Conservation (phyloP, 1,140 invertebrate species). For the Ceratina australensis region DNA sequence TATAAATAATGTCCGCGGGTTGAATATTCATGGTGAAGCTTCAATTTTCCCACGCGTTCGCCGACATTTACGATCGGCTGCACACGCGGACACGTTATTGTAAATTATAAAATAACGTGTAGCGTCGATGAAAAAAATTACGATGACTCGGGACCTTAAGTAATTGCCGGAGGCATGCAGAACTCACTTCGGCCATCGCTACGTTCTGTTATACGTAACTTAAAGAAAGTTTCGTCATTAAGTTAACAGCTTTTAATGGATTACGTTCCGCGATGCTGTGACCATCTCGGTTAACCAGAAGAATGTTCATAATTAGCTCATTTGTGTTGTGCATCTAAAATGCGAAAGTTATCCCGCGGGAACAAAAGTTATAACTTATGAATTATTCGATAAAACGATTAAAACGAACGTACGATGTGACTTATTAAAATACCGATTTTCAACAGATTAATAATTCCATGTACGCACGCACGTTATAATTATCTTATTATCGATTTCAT, state of each 20-base stretch:
- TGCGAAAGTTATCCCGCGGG: too few species aligned
- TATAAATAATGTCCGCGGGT: neutral
- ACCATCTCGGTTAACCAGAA: neutral
- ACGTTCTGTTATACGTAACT: neutral
- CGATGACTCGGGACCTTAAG: neutral
- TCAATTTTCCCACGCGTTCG: too few species aligned
- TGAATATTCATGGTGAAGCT: neutral
- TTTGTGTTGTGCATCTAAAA: neutral
- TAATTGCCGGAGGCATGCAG: neutral
- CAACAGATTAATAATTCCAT: too few species aligned
- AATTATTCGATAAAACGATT: too few species aligned
- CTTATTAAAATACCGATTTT: too few species aligned
- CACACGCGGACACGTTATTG: too few species aligned
- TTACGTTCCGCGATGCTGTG: neutral
- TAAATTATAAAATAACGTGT: too few species aligned
- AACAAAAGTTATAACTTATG: too few species aligned
- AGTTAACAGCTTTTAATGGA: constrained; percentile 1
- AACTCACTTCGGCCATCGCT: neutral
- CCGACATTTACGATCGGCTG: neutral
- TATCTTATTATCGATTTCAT: too few species aligned
- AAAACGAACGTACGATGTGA: too few species aligned
- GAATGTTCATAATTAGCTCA: neutral
- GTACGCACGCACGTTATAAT: too few species aligned
- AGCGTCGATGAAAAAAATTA: neutral
- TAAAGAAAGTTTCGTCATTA: constrained; percentile 7